phyloP scores from a whole-genome alignment of 2,113 vertebrate species.

The Xiphophorus hellerii region DNA sequence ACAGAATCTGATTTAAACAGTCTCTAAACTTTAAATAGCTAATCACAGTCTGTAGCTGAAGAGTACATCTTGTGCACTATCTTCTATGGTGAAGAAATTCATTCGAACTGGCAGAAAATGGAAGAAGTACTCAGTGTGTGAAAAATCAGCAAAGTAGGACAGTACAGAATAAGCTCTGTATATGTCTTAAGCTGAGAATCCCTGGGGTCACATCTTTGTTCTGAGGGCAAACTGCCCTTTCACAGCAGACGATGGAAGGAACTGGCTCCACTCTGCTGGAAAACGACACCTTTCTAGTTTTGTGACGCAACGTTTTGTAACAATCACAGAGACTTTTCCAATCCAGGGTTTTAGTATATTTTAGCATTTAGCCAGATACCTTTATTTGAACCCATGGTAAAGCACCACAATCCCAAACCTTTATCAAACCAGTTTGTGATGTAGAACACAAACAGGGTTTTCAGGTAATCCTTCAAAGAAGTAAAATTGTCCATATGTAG shows the following conservation, averaged over 20 bases:
- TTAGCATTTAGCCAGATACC: not conserved
- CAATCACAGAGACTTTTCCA: constrained; percentile 13
- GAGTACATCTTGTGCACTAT: constrained; percentile 11
- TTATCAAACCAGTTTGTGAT: too few species aligned
- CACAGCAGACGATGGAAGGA: constrained; percentile 10
- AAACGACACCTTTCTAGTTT: constrained; percentile 19
- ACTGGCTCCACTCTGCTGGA: constrained; percentile 32
- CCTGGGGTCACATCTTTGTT: constrained; percentile 15
- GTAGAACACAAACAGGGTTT: too few species aligned
- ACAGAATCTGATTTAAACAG: too few species aligned
- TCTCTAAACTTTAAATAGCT: too few species aligned
- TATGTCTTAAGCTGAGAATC: constrained; percentile 15
- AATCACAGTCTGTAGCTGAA: constrained; percentile 2
- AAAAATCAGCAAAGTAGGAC: constrained; percentile 27
- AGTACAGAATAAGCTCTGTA: not conserved
- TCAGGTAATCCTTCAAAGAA: too few species aligned
- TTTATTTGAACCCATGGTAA: not conserved
- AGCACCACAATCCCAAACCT: not conserved
- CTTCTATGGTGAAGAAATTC: constrained; percentile 28
- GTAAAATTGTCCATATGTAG: too few species aligned
- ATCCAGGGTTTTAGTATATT: constrained; percentile 33
- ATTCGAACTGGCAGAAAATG: constrained; percentile 16
- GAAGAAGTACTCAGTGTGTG: constrained; percentile 36
- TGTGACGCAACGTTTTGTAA: constrained; percentile 74
- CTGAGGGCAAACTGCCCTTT: constrained; percentile 36